phyloP scores from a whole-genome alignment of 2,113 vertebrate genomes.

The Cyanistes caeruleus region DNA sequence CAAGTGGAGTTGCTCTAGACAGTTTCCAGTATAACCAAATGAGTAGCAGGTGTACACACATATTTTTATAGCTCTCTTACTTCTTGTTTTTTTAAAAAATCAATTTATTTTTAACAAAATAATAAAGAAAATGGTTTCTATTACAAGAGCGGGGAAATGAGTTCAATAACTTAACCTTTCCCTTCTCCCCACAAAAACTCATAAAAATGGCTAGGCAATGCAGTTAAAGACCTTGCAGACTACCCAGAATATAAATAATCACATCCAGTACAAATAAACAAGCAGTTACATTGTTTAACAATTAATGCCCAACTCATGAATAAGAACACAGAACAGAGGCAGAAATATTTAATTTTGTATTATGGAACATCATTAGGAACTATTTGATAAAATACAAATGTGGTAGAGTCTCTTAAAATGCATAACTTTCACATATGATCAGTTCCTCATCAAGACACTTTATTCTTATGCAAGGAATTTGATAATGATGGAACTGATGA shows the following conservation, averaged over 20 bases:
- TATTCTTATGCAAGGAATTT: background rate
- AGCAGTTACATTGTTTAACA: conserved; percentile 55
- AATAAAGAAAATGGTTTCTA: conserved; percentile 33
- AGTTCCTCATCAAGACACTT: background rate
- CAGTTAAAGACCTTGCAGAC: conserved; percentile 56
- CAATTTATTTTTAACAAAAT: conserved; percentile 56
- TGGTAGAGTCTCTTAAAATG: conserved; percentile 46
- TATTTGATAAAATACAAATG: conserved; percentile 64
- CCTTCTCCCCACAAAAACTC: conserved; percentile 37
- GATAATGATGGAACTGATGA: background rate
- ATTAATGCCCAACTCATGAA: conserved; percentile 69
- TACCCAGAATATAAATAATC: conserved; percentile 67
- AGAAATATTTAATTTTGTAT: conserved; percentile 74
- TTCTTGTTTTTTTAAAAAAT: conserved; percentile 53
- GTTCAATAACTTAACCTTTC: conserved; percentile 39
- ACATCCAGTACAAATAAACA: conserved; percentile 70
- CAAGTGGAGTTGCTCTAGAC: background rate
- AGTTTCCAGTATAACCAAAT: background rate
- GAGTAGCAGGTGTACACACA: background rate
- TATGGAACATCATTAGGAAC: conserved; percentile 71
- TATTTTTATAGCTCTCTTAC: background rate
- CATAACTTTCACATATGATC: background rate
- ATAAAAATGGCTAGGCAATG: conserved; percentile 36
- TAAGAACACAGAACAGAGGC: conserved; percentile 49
- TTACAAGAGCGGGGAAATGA: conserved; percentile 6